Base-by-base conservation (phyloP, 2,113 vertebrate species). In the Gymnocephalus cernua region DNA sequence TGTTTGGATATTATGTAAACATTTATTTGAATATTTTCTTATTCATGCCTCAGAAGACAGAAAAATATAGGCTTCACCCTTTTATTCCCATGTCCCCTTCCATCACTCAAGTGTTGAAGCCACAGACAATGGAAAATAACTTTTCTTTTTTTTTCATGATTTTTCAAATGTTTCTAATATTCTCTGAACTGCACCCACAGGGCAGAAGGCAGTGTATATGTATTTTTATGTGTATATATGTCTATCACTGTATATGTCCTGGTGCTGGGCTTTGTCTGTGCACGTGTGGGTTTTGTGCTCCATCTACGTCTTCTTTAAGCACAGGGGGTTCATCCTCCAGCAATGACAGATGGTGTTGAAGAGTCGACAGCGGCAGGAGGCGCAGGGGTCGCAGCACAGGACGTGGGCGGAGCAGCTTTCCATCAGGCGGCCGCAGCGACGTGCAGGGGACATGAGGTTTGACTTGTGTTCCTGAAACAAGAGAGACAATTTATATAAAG, bases 321-420 rank as follows among this genome's bases (percentile, higher is more conserved):
- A 95, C 54, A 85, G 59, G 0, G 66, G 76, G 50, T 90, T 93
- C 54, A 93, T 89, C 69, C 80, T 95, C 94, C 94, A 95, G 91
- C 95, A 96, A 84, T 94, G 92, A 71, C 95, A 96, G 89, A 96
- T 93, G 63, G 94, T 93, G 83, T 95, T 95, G 83, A 96, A 96
- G 80, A 95, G 92, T 29, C 94, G 92, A 67, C 95, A 96, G 85
- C 89, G 94, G 75, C 95, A 96, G 74, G 92, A 89, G 50, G 94
- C 84, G 10, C 95, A 96, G 21, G 94, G 93, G 71, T 94, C 92
- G 4, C 95, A 96, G 88, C 95, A 96, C 2, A 83, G 91, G 27
- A 84, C 6, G 1, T 83, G 63, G 21, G 83, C 27, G 1, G 91
- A 91, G 88, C 95, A 96, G 80, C n/a, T 90, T 45, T 94, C 95